Evolutionary conservation across 2,797 vertebrate species (phyloP).

Genomic region (Mallotus villosus): DNA sequence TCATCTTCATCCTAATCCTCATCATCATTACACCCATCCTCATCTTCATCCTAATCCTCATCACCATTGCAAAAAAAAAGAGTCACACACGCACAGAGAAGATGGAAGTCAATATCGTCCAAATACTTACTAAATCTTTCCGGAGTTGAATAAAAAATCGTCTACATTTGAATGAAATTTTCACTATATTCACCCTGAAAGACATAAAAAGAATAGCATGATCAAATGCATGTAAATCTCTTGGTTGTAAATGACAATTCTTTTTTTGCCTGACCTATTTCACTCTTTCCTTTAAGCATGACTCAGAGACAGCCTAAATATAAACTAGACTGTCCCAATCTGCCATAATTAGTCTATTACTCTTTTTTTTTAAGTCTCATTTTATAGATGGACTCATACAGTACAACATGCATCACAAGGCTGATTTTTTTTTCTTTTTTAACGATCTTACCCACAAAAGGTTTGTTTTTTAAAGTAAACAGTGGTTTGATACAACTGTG

Average conservation of each 20-base stretch:
- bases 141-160: conserved; percentile 89
- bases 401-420: not conserved
- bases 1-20: no score
- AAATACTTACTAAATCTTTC: conserved; percentile 82
- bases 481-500: no score
- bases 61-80: not conserved
- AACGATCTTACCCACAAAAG: no score
- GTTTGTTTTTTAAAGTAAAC: no score
- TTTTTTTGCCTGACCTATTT: conserved; percentile 4
- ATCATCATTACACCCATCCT: no score
- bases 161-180: conserved; percentile 91
- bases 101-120: not conserved
- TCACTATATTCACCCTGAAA: conserved; percentile 88
- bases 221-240: no score
- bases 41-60: no score
- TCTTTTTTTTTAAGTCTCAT: not conserved
- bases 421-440: no score
- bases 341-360: conserved; percentile 8
- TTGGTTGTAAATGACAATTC: no score
- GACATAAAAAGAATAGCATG: conserved; percentile 31
- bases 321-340: not conserved
- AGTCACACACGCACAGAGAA: not conserved
- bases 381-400: not conserved
- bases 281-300: conserved; percentile 12
- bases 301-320: conserved; percentile 13